Evolutionary conservation across 2,113 vertebrate genomes (phyloP).

Genomic region (Gobius niger): DNA sequence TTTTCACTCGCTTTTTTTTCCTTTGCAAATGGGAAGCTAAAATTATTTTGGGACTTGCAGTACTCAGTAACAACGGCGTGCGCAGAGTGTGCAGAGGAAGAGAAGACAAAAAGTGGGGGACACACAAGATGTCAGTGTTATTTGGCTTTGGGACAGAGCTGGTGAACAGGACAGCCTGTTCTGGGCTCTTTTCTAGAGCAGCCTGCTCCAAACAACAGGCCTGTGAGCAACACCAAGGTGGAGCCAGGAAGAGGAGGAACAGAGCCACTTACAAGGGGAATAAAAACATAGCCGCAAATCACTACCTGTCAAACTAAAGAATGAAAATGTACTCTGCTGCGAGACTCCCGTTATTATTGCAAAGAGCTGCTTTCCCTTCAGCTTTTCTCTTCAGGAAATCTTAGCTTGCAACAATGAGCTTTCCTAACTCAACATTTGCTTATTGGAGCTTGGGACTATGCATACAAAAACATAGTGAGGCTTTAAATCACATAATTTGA

Average conservation of each 20-base stretch:
- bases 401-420: background rate
- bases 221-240: conserved; percentile 13
- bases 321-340: conserved; percentile 3
- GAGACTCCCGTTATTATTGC: background rate
- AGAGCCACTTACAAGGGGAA: conserved; percentile 9
- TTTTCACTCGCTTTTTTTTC: conserved; percentile 33
- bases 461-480: background rate
- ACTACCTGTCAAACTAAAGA: conserved; percentile 7
- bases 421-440: background rate
- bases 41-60: conserved; percentile 14
- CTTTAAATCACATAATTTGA: no score
- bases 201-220: conserved; percentile 9
- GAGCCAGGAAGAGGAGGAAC: conserved; percentile 22
- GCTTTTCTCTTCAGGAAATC: background rate
- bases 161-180: conserved; percentile 35
- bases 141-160: conserved; percentile 28
- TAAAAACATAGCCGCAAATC: conserved; percentile 1
- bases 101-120: background rate
- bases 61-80: conserved; percentile 8
- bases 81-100: conserved; percentile 1
- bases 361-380: background rate
- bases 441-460: background rate
- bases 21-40: conserved; percentile 41
- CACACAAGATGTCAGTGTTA: conserved; percentile 18
- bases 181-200: conserved; percentile 9